Base-by-base conservation (phyloP, 2,113 vertebrate genomes). In the Neogobius melanostomus region DNA sequence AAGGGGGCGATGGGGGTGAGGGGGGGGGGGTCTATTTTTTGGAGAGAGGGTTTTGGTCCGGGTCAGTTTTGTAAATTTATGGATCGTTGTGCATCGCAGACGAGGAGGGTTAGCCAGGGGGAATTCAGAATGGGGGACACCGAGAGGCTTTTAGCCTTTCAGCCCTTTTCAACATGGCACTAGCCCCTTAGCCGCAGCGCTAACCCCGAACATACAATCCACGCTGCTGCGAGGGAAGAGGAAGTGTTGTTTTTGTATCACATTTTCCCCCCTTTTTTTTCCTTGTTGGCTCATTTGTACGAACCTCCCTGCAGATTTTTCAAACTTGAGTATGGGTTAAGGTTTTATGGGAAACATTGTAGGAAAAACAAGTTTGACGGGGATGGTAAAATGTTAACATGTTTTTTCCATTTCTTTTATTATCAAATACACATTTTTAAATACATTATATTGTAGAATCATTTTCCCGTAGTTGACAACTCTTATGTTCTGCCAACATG, bases 31-130 rank as follows among this genome's bases (percentile, higher is more conserved):
- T 74, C 68, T 68, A 69, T 44, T 75, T 85, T 75, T 67, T 56
- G 52, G 66, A 49, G 62, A 69, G 62, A 6, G 49, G 21, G 74
- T 36, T 60, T 75, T 73, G 71, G 11, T 49, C 76, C 54, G 17
- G 67, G 77, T 83, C 80, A 71, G 57, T 77, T 73, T 59, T 83
- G 69, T 71, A 68, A 75, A 69, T 82, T 76, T 77, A 74, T 83
- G 77, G 57, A 60, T 82, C 44, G 68, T 65, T 64, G 69, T 68
- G 73, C 75, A 59, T 65, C 48, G 64, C 36, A 78, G 66, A 53
- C 59, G 73, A 64, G 62, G 10, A 11, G 53, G 53, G 67, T 56
- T 75, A 72, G 68, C 70, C 71, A 72, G 71, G 56, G 63, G 64
- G 57, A 82, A 74, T 71, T 75, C 69, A 72, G 51, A 83, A 69